Percentiles rank a stretch among this genome's conserved stretches.
These are phyloP conservation scores for Nowickia ferox DNA, from an alignment of 2,888 invertebrate species.

Conservation along the genomic window DNA sequence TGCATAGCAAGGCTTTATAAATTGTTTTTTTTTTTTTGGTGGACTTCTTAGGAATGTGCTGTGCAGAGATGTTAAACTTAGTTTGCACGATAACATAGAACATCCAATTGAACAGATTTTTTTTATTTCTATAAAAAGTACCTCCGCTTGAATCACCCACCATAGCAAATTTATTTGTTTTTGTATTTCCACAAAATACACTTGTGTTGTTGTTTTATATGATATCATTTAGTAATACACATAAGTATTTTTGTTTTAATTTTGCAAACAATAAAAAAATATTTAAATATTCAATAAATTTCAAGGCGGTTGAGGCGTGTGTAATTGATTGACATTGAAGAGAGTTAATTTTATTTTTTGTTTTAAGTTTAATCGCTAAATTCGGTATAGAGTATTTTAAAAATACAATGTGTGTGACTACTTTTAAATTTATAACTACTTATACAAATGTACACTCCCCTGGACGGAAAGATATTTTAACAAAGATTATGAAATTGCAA, in stretches of 20 bases:
- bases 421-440: too few species aligned
- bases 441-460: too few species aligned
- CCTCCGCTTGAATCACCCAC: not conserved
- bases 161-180: not conserved
- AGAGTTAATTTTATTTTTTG: not conserved
- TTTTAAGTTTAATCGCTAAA: not conserved
- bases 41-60: too few species aligned
- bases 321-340: constrained; percentile 18
- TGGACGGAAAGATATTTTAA: not conserved
- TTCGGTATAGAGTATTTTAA: not conserved
- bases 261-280: constrained; percentile 19
- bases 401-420: not conserved
- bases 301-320: constrained; percentile 2
- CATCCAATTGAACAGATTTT: too few species aligned
- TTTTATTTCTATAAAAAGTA: not conserved
- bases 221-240: constrained; percentile 1
- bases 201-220: constrained; percentile 21
- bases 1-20: too few species aligned
- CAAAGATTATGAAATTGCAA: not conserved
- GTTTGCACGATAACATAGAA: too few species aligned
- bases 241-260: not conserved
- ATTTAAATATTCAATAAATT: constrained; percentile 33
- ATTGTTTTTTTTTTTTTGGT: too few species aligned
- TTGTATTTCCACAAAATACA: not conserved
- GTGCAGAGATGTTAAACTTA: too few species aligned